Base-by-base conservation (phyloP, 2,888 invertebrate genomes). In the Leistus spinibarbis region DNA sequence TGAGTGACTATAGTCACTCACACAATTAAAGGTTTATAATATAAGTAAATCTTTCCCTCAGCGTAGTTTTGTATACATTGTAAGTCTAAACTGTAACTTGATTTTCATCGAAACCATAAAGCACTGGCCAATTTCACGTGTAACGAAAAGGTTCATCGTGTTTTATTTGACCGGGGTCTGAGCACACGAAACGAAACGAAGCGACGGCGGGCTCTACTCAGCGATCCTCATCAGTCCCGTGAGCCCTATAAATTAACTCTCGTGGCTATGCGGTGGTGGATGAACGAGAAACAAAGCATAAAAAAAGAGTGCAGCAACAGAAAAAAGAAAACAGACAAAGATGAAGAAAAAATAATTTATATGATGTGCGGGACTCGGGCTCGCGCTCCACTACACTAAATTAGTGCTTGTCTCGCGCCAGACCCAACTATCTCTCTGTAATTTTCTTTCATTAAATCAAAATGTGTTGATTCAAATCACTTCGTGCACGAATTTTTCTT, bases 391-490 rank as follows among this genome's bases (percentile, higher is more conserved):
- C 40, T 54, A 67, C 62, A 64, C 56, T 75, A 75, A 75, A 75
- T 75, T 75, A 75, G 69, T 54, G 75, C 69, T 64, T 54, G 64
- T 64, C 75, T 56, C 16, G 40, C 40, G 40, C 40, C 22, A 67
- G 67, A 73, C 66, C 69, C 67, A 24, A 24, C 54, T 65, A 64
- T 69, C 69, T 69, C 69, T 68, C 69, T 75, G 75, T 75, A 75
- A 75, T 75, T 69, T 75, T 68, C 75, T 68, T 75, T 75, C 75
- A 75, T 75, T 75, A 75, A 75, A 69, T 75, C 75, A 75, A 75
- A 73, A 75, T 75, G 75, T 75, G 75, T 75, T 75, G 75, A 75
- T 69, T 75, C 75, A 64, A 75, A 75, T 75, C 75, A 73, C 67
- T 73, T 73, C 67, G 67, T 67, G 62, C 73, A 73, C 73, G 73